Percentiles rank a stretch among this genome's conserved stretches.
Evolutionary conservation across 1,140 invertebrate genomes (phyloP).

Genomic region (Amphibalanus amphitrite): DNA sequence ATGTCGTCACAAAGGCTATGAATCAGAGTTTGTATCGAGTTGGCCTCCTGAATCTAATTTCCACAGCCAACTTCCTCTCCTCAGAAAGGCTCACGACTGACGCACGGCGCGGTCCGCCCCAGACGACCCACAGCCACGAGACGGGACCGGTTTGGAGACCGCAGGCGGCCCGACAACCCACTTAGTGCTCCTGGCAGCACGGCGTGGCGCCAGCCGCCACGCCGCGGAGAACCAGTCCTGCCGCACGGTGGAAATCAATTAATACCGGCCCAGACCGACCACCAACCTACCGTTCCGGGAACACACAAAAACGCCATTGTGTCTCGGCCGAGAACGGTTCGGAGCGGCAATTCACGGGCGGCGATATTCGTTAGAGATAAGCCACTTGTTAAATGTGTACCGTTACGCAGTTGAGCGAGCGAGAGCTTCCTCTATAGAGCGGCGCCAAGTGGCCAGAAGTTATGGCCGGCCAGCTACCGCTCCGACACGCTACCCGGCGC

Average conservation of each 20-base stretch:
- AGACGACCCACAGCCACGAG: no score
- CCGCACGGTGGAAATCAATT: neutral
- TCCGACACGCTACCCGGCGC: no score
- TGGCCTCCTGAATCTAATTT: no score
- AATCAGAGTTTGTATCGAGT: no score
- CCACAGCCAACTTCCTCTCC: no score
- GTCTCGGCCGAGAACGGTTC: neutral
- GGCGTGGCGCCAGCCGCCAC: no score
- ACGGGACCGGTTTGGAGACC: neutral
- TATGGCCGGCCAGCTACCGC: no score
- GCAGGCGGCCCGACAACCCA: neutral
- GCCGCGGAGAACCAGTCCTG: neutral
- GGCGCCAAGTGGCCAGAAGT: no score
- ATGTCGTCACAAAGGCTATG: no score
- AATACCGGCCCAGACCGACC: neutral
- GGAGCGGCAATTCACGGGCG: neutral
- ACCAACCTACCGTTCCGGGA: neutral
- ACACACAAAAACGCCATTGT: neutral
- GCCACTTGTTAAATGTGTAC: neutral
- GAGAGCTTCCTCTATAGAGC: no score
- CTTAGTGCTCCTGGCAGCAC: neutral
- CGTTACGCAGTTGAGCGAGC: neutral
- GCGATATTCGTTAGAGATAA: neutral
- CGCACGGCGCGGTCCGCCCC: no score
- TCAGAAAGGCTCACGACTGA: no score